Base-by-base conservation (phyloP, 2,113 vertebrate genomes). In the Petrocephalus zakoni region DNA sequence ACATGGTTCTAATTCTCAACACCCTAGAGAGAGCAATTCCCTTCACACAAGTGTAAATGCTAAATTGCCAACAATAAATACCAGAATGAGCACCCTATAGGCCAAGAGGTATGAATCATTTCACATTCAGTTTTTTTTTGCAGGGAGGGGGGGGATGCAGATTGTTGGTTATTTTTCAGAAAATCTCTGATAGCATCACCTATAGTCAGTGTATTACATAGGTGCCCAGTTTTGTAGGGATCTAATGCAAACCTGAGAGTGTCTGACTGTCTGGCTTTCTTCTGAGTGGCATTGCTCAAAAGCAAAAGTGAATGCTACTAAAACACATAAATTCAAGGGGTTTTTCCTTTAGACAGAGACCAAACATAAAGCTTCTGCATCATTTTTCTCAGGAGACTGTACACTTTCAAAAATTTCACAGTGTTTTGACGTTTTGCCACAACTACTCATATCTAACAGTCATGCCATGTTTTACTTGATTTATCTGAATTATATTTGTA, bases 401-500 rank as follows among this genome's bases (percentile, higher is more conserved):
- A n/a, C 46, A 47, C 78, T 82, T 49, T 82, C 2, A 82, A 47
- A 82, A 47, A 72, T 72, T 21, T 82, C 13, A 21, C 78, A 82
- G 78, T 82, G 21, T 82, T 82, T 42, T 82, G 78, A 82, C 42
- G 2, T 10, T 82, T 82, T 82, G 34, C 37, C 78, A 82, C 42
- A 82, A 46, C 78, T 82, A 49, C 42, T 6, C 46, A 82, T n/a
- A 49, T 82, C 46, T 47, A 21, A 82, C 78, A 82, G 19, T 34
- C 46, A 47, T 82, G 42, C 19, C 78, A n/a, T 42, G 46, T 46
- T 21, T 82, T 42, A 42, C 47, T 82, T 82, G 78, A 47, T 82
- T 46, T 83, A 83, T 83, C 19, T 49, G 46, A 47, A 49, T 83
- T 83, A 83, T 83, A 83, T 83, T 49, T 49, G 10, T 83, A 83